These are phyloP conservation scores for Calidris pygmaea DNA, from an alignment of 2,113 vertebrate species.

Conservation along the genomic window DNA sequence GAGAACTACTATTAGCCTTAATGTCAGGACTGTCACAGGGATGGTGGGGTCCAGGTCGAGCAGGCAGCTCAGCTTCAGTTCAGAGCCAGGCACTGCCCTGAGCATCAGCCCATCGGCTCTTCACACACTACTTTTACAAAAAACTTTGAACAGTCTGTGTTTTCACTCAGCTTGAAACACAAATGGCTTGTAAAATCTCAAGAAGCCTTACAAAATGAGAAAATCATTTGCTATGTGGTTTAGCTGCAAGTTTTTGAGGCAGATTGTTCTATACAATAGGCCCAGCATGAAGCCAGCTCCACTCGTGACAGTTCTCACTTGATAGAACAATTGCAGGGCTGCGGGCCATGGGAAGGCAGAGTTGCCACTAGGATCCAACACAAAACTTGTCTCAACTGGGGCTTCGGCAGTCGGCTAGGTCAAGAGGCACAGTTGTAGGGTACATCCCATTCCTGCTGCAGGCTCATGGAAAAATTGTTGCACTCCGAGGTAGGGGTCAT, in stretches of 20 bases:
- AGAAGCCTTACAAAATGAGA: neutral
- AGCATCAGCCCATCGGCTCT: neutral
- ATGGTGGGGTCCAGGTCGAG: accelerated
- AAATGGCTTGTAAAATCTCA: neutral
- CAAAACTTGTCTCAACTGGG: neutral
- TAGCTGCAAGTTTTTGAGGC: neutral
- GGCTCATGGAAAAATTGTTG: neutral
- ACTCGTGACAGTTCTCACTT: neutral
- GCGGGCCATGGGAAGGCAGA: neutral
- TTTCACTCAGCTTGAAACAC: neutral
- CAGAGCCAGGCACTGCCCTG: neutral
- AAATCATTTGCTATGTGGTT: neutral
- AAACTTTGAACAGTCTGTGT: neutral
- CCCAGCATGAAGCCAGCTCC: neutral
- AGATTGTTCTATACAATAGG: neutral
- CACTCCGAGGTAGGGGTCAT: neutral
- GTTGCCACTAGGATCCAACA: neutral
- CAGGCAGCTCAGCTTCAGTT: neutral
- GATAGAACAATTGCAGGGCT: neutral
- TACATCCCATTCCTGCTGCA: neutral
- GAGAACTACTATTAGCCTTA: neutral
- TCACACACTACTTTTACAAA: accelerated
- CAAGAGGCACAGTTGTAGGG: neutral
- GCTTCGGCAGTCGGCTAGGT: neutral
- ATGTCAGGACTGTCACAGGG: accelerated